These are phyloP conservation scores for Butorides virescens DNA, from an alignment of 2,113 vertebrate genomes.

Conservation along the genomic window DNA sequence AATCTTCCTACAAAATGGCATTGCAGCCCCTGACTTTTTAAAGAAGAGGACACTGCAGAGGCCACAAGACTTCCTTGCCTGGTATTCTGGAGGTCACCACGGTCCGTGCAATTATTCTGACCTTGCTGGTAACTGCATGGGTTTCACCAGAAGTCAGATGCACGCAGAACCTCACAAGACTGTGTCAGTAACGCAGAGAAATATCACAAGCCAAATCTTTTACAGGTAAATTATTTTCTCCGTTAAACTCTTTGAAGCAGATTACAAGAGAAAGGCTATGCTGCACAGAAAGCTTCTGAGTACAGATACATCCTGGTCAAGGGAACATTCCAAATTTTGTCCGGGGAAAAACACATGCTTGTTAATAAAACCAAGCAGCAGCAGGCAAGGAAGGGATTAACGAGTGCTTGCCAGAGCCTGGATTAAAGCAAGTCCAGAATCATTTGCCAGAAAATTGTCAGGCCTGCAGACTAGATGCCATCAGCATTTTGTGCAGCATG, in stretches of 20 bases:
- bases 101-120: neutral
- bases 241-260: neutral
- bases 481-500: neutral
- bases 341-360: too few species aligned
- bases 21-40: neutral
- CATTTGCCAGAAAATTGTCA: neutral
- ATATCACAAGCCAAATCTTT: neutral
- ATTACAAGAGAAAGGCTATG: neutral
- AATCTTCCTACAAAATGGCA: neutral
- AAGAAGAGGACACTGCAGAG: neutral
- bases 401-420: fast-evolving
- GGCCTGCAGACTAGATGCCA: neutral
- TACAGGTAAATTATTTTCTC: neutral
- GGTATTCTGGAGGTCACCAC: neutral
- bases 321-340: neutral
- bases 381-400: fast-evolving
- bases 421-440: neutral
- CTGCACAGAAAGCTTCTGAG: neutral
- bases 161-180: neutral
- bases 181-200: fast-evolving
- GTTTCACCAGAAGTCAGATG: too few species aligned
- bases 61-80: neutral
- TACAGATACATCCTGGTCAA: neutral
- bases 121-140: neutral
- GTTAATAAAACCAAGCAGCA: neutral